Evolutionary conservation across 2,797 vertebrate species (phyloP).

Genomic region (Remorina albescens): DNA sequence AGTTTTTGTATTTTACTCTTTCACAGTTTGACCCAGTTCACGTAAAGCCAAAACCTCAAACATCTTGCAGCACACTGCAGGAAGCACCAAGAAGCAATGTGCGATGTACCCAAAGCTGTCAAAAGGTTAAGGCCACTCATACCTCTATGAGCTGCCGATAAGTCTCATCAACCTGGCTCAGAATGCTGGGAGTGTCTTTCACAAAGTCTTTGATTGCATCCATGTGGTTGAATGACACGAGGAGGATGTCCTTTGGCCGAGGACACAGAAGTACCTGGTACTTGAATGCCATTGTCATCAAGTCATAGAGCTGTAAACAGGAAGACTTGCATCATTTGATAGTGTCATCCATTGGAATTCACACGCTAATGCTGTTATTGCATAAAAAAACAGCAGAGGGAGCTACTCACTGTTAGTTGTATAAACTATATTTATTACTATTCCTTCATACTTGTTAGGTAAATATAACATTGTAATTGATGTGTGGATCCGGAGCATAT

Average conservation of each 20-base stretch:
- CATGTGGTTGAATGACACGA: conserved; percentile 98
- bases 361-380: neutral
- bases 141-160: conserved; percentile 92
- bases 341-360: neutral
- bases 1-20: neutral
- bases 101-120: neutral
- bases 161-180: conserved; percentile 94
- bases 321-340: conserved; percentile 17
- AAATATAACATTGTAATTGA: neutral
- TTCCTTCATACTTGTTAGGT: neutral
- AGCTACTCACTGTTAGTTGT: conserved; percentile 42
- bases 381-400: conserved; percentile 72
- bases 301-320: conserved; percentile 92
- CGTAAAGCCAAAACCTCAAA: neutral
- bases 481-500: neutral
- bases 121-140: conserved; percentile 18
- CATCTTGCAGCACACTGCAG: neutral
- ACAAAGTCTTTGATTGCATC: conserved; percentile 97
- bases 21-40: neutral
- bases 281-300: conserved; percentile 99
- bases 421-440: neutral
- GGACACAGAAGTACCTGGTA: conserved; percentile 97
- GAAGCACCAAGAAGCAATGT: neutral
- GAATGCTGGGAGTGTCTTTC: conserved; percentile 89
- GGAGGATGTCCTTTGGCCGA: conserved; percentile 93